Evolutionary conservation across 2,888 invertebrate genomes (phyloP).

Genomic region (Drosophila crucigera): DNA sequence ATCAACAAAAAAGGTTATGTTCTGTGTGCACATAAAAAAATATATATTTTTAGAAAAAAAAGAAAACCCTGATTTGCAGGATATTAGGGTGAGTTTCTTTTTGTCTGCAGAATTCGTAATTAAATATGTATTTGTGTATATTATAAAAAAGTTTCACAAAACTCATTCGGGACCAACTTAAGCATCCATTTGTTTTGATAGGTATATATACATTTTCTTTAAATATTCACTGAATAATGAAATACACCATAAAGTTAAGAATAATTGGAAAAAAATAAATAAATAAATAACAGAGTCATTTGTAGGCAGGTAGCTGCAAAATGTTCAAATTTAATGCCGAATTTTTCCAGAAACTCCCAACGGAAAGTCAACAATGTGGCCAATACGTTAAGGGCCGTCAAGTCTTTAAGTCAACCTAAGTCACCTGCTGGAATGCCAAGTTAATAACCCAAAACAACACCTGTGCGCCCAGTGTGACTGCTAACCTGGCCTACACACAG

Average conservation of each 20-base stretch:
- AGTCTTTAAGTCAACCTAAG: slow-evolving; percentile 35
- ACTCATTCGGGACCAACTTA: not conserved
- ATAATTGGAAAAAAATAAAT: not conserved
- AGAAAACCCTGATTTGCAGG: not conserved
- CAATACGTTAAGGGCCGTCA: slow-evolving; percentile 16
- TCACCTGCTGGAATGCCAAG: slow-evolving; percentile 37
- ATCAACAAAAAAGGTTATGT: not conserved
- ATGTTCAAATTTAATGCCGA: not conserved
- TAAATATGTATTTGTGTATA: not conserved
- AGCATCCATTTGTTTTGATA: not conserved
- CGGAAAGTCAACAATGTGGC: not conserved
- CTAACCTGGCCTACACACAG: slow-evolving; percentile 46
- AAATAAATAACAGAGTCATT: not conserved
- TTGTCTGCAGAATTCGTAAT: not conserved
- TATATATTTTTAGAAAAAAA: not conserved
- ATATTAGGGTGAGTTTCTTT: not conserved
- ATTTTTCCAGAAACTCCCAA: not conserved
- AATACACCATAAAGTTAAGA: not conserved
- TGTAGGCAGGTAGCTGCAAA: not conserved
- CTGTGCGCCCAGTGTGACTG: slow-evolving; percentile 32
- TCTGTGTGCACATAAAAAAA: too few relatives aligned
- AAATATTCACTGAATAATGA: not conserved
- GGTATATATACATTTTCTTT: not conserved
- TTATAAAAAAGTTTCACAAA: not conserved
- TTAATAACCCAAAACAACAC: slow-evolving; percentile 45